Evolutionary conservation across 2,888 invertebrate genomes (phyloP).

Genomic region (Malachius bipustulatus): DNA sequence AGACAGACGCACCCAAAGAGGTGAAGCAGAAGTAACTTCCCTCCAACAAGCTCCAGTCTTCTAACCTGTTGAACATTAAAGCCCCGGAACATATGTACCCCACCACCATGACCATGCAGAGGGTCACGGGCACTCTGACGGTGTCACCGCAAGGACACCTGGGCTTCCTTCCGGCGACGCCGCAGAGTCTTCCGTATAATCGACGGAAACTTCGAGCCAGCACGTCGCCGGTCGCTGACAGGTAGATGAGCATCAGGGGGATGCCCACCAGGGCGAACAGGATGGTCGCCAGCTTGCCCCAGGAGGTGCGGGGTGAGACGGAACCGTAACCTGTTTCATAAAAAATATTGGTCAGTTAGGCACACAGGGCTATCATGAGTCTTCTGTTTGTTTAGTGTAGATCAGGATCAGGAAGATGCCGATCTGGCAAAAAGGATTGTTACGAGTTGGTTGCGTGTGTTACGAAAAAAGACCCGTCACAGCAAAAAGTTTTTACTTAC

Average conservation of each 20-base stretch:
- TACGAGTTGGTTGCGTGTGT: too few species aligned
- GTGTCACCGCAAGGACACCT: conserved; percentile 41
- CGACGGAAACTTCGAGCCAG: conserved; percentile 68
- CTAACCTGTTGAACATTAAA: conserved; percentile 77
- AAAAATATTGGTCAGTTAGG: too few species aligned
- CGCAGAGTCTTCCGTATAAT: conserved; percentile 50
- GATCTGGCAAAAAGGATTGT: too few species aligned
- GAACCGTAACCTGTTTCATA: conserved; percentile 65
- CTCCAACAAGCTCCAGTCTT: conserved; percentile 83
- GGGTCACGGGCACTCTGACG: conserved; percentile 73
- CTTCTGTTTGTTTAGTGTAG: too few species aligned
- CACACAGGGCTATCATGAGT: too few species aligned
- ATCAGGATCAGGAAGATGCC: too few species aligned
- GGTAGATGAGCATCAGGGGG: conserved; percentile 76
- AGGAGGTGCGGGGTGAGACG: conserved; percentile 66
- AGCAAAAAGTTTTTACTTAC: too few species aligned
- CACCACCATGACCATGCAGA: conserved; percentile 75
- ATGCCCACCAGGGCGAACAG: conserved; percentile 78
- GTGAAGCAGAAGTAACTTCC: conserved; percentile 70
- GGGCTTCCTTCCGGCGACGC: conserved; percentile 25
- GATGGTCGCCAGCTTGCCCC: conserved; percentile 72
- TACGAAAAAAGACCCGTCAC: too few species aligned
- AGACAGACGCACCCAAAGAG: conserved; percentile 29
- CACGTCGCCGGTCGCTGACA: conserved; percentile 77
- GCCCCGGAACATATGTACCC: conserved; percentile 84